A percentile compares a stretch with the other conserved stretches of the same genome.
Conservation (phyloP, 92 coral and sea anemone genomes). For the Desmophyllum pertusum region DNA sequence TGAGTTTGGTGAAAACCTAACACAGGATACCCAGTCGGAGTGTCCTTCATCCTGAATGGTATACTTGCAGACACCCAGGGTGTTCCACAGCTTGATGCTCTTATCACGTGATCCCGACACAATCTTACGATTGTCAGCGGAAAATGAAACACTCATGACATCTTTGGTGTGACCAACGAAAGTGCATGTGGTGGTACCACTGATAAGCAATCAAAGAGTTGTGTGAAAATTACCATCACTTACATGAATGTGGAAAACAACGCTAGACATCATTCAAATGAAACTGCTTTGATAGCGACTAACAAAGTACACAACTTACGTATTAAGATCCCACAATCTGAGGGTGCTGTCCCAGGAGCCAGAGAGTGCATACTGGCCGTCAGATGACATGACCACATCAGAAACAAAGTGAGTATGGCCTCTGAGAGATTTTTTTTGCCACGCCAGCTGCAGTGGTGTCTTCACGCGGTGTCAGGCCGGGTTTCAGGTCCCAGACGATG, state of each 20-base stretch:
- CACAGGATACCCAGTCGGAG: conserved; percentile 97
- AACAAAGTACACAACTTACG: conserved; percentile 62
- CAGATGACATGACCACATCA: conserved; percentile 99
- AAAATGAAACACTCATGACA: conserved; percentile 96
- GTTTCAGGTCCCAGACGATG: conserved; percentile 86
- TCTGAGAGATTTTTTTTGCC: conserved; percentile 61
- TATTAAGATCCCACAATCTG: conserved; percentile 92
- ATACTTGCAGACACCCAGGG: conserved; percentile 98
- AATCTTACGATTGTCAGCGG: conserved; percentile 99
- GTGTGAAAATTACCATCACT: not conserved
- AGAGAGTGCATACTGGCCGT: conserved; percentile 98
- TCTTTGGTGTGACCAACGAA: conserved; percentile 95
- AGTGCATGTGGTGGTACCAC: conserved; percentile 85
- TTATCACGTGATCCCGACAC: conserved; percentile 96
- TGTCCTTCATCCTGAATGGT: conserved; percentile 97
- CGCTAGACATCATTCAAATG: not conserved
- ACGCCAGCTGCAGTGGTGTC: conserved; percentile 86
- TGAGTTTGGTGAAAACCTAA: conserved; percentile 98
- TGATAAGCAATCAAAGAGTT: conserved; percentile 3
- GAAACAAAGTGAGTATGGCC: conserved; percentile 98
- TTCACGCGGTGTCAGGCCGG: too few relatives aligned
- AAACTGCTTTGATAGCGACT: not conserved
- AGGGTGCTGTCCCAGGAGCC: conserved; percentile 96
- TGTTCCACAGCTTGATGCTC: conserved; percentile 96
- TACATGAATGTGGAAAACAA: not conserved